Percentiles rank a stretch among this genome's conserved stretches.
Evolutionary conservation across 2,888 invertebrate species (phyloP).

Genomic region (Didymodactylos carnosus): DNA sequence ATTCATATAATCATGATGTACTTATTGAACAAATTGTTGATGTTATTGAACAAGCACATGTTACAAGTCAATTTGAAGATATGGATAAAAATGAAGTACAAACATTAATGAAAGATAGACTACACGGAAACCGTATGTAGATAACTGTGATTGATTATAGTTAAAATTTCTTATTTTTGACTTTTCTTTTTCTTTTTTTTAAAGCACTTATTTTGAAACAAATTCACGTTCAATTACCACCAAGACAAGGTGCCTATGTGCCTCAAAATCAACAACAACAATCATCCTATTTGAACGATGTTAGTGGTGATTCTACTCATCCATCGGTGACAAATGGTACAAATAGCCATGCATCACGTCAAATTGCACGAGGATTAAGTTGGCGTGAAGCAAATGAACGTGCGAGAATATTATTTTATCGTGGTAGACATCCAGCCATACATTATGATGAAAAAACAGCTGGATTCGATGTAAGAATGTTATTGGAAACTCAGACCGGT

Average conservation of each 20-base stretch:
- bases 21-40: neutral
- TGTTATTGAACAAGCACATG: conserved; percentile 1
- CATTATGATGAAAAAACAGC: conserved; percentile 11
- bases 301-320: neutral
- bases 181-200: neutral
- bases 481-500: neutral
- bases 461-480: conserved; percentile 8
- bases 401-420: conserved; percentile 13
- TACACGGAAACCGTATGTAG: neutral
- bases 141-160: too few relatives aligned
- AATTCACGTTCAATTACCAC: neutral
- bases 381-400: conserved; percentile 15
- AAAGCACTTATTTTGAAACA: neutral
- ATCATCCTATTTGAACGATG: neutral
- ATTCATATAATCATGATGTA: neutral
- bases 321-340: neutral
- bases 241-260: neutral
- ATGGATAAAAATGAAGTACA: neutral
- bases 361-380: neutral
- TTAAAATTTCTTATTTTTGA: neutral
- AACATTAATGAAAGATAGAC: neutral
- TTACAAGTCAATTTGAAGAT: neutral
- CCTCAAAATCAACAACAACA: too few relatives aligned
- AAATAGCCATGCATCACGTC: neutral
- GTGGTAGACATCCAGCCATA: conserved; percentile 8